Base-by-base conservation (phyloP, 2,797 vertebrate species). In the Neosalanx taihuensis region DNA sequence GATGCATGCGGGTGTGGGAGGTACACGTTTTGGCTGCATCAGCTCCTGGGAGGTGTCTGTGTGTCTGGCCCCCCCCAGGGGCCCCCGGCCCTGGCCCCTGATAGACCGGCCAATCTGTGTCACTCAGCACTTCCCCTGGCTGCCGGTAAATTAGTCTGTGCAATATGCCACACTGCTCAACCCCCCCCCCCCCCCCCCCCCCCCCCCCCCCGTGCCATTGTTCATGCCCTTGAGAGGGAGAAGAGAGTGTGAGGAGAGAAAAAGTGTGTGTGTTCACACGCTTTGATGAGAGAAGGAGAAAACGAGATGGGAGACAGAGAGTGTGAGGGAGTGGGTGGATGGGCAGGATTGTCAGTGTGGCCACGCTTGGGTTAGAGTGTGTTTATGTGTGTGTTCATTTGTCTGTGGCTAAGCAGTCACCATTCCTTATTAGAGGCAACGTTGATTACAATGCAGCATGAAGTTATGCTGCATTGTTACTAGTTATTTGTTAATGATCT, bases 51-150 rank as follows among this genome's bases (percentile, higher is more conserved):
- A 70, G 64, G 51, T 35, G 81, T 15, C n/a, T 59, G 33, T 61
- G 10, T 72, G 33, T 61, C 4, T 72, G 85, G 85, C 23, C 23
- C 23, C 84, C 84, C 89, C 84, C 56, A 87, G 84, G 88, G 87
- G 85, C 87, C 83, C 77, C 74, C 82, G 84, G 85, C 86, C 81
- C 80, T 80, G 85, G 89, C 86, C 85, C 85, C 80, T 62, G 75
- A 84, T 87, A 78, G 85, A 77, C 85, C 76, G 61, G 83, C 83
- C 69, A 82, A 84, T 81, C 86, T 79, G 81, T 89, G 89, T 90
- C 88, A 89, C 85, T 93, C 91, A 92, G 91, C 91, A 90, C 75
- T 91, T 90, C 83, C 84, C 75, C 77, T 12, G 84, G 86, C 66
- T 59, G 80, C 86, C 79, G 81, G 86, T 89, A 92, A 89, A 91